Base-by-base conservation (phyloP, 1,140 invertebrate species). In the Drosophila orosa region DNA sequence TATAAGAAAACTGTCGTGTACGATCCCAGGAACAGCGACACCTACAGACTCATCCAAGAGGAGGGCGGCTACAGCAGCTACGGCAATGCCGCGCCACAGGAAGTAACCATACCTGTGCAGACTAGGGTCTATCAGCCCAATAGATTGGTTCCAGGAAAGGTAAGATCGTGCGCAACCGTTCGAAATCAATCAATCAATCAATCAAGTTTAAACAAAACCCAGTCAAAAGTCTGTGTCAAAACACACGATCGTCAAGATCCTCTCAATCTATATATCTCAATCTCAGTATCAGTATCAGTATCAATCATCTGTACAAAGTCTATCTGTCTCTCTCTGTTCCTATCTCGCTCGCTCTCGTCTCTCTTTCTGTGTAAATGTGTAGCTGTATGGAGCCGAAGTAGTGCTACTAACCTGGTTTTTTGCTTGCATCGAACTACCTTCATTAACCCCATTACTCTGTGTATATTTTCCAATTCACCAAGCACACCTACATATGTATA, bases 1-100 rank as follows among this genome's bases (percentile, higher is more conserved):
- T 93, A 93, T 92, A 96, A 95, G 94, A 95, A 95, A 92, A 95
- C 95, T 77, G 92, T 95, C 80, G 94, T 94, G 83, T 97, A 95
- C 93, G 96, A 97, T 93, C 96, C 96, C 73, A 95, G 95, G 91
- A 95, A 96, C 93, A 97, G 96, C 90, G 96, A 97, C 92, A 96
- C 96, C 25, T 97, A 95, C 94, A 96, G 95, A 93, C 96, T 95
- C 80, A 94, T 97, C 44, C 95, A 96, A 92, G 96, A 97, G 92
- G 94, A 95, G 73, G 93, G 94, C 84, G 94, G 94, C 40, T 90
- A 91, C 75, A 90, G 81, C 78, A 89, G 69, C 80, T 87, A 87
- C 74, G 82, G 77, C 62, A 91, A 93, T 69, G 93, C 94, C 85
- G 84, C 92, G 10, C 92, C 95, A 47, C 95, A 95, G 62, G 96